These are phyloP conservation scores for Loris lydekkerianus DNA, from an alignment of 2,797 vertebrate genomes.

Conservation along the genomic window DNA sequence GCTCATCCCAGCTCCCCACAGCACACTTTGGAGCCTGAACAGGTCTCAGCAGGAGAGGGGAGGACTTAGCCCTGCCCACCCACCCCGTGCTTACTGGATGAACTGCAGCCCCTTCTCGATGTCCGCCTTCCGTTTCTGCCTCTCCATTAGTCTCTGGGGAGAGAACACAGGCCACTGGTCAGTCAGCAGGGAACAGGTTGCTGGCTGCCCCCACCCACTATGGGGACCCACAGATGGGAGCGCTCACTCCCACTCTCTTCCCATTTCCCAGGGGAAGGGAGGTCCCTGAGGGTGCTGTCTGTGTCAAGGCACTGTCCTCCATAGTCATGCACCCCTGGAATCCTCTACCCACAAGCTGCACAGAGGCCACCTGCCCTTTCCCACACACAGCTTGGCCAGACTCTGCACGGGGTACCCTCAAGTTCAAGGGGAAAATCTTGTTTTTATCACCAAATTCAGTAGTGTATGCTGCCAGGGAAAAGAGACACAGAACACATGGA, in stretches of 20 bases:
- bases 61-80: not conserved
- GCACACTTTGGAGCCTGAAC: not conserved
- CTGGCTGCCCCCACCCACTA: accelerated
- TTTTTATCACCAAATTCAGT: not conserved
- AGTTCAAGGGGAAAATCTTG: not conserved
- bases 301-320: not conserved
- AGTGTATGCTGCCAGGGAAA: not conserved
- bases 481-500: not conserved
- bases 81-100: constrained; percentile 94
- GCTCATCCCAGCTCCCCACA: not conserved
- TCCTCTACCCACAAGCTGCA: not conserved
- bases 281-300: accelerated
- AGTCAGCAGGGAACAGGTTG: accelerated
- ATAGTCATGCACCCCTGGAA: not conserved
- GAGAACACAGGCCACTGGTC: constrained; percentile 8
- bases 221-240: accelerated
- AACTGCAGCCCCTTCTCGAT: constrained; percentile 99
- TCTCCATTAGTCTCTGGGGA: constrained; percentile 92
- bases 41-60: not conserved
- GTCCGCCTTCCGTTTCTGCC: constrained; percentile 96
- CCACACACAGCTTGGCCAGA: not conserved
- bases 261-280: no score
- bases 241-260: not conserved
- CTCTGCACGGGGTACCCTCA: not conserved
- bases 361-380: not conserved